Conservation (phyloP, 2,113 vertebrate species). For the Malurus cyaneus region DNA sequence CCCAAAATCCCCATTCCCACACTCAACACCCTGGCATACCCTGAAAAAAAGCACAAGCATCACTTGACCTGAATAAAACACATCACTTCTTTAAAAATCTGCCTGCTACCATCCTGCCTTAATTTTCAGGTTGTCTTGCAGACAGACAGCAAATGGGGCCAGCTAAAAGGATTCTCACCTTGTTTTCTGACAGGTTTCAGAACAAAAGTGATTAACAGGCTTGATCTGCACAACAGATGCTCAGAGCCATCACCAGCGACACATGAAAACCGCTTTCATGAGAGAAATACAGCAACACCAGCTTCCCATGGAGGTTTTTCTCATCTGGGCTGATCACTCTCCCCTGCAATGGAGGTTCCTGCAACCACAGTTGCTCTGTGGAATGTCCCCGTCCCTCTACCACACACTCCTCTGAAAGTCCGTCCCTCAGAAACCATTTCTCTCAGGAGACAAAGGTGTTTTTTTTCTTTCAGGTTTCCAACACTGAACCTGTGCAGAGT, state of each 20-base stretch:
- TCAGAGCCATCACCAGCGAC: background rate
- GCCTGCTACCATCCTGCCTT: background rate
- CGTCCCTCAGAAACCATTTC: background rate
- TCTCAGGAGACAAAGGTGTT: background rate
- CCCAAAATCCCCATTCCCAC: background rate
- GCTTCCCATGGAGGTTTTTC: background rate
- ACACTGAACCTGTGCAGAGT: background rate
- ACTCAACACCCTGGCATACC: background rate
- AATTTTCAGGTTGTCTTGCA: background rate
- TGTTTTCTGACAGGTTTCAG: slow-evolving; percentile 17
- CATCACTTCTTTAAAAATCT: background rate
- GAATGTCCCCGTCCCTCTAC: background rate
- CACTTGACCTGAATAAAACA: background rate
- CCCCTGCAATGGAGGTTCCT: background rate
- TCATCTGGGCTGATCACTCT: background rate
- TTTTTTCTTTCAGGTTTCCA: background rate
- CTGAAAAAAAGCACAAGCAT: background rate
- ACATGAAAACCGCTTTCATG: background rate
- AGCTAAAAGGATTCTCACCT: slow-evolving; percentile 12
- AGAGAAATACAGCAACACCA: background rate
- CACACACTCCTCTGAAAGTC: background rate
- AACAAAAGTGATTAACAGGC: background rate
- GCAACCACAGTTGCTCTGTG: background rate
- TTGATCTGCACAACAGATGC: slow-evolving; percentile 30
- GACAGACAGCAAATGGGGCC: background rate